Conservation (phyloP, 2,888 invertebrate species). For the Watsonalla binaria region DNA sequence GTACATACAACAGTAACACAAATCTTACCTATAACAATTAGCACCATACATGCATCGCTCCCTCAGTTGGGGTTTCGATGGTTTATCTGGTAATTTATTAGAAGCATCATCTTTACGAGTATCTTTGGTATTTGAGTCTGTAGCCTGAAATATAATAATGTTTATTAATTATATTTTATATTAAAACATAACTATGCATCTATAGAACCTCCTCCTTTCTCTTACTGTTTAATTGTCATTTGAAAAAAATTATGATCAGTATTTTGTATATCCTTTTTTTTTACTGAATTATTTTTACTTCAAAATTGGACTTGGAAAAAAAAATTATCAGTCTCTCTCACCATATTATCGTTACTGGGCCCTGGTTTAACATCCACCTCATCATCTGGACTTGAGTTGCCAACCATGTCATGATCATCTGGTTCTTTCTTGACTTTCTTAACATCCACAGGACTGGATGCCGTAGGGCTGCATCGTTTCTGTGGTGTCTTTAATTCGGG, state of each 20-base stretch:
- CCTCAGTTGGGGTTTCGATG: slow-evolving; percentile 25
- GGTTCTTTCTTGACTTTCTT: slow-evolving; percentile 44
- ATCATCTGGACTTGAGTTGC: slow-evolving; percentile 18
- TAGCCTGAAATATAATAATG: slow-evolving; percentile 19
- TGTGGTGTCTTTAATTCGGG: slow-evolving; percentile 11
- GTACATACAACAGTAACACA: neutral
- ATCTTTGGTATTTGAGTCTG: slow-evolving; percentile 6
- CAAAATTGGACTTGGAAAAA: no score
- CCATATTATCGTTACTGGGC: slow-evolving; percentile 36
- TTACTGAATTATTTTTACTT: neutral
- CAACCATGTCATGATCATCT: slow-evolving; percentile 7
- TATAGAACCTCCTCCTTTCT: no score
- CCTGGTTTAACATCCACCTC: slow-evolving; percentile 22
- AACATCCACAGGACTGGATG: slow-evolving; percentile 15
- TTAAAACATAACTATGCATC: no score
- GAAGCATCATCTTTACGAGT: slow-evolving; percentile 3
- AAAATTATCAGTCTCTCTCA: slow-evolving; percentile 7
- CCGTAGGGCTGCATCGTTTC: slow-evolving; percentile 35
- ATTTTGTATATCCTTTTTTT: no score
- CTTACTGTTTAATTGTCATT: no score
- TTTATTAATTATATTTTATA: no score
- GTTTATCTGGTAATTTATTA: slow-evolving; percentile 3
- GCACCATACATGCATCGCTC: slow-evolving; percentile 82
- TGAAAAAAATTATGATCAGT: no score
- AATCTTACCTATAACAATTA: slow-evolving; percentile 79